Conservation (phyloP, 2,888 invertebrate species). For the Latheticus oryzae region DNA sequence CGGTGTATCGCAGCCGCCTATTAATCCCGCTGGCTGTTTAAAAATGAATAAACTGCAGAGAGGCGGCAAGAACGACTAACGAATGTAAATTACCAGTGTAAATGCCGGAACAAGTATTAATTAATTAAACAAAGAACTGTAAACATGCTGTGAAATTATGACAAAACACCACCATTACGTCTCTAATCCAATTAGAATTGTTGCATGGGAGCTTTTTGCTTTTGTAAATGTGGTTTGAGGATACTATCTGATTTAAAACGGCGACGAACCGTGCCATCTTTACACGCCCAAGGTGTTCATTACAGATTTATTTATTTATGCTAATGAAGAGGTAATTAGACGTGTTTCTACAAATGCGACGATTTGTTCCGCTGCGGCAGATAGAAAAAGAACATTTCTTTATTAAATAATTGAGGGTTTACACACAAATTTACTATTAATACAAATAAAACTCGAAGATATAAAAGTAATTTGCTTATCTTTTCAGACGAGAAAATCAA, state of each 20-base stretch:
- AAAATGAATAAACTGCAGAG: constrained; percentile 36
- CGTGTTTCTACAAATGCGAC: constrained; percentile 51
- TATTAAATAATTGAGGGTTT: constrained; percentile 36
- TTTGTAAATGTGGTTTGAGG: constrained; percentile 8
- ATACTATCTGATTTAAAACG: constrained; percentile 48
- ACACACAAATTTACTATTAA: too few species aligned
- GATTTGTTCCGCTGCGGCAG: constrained; percentile 56
- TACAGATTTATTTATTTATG: constrained; percentile 56
- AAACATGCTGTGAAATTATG: constrained; percentile 62
- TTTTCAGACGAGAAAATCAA: too few species aligned
- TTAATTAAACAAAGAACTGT: constrained; percentile 63
- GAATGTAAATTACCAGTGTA: constrained; percentile 59
- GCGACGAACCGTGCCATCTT: constrained; percentile 51
- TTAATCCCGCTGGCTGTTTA: constrained; percentile 14
- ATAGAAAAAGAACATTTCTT: constrained; percentile 52
- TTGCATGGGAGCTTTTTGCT: constrained; percentile 15
- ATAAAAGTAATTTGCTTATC: too few species aligned
- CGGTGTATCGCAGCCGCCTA: not conserved
- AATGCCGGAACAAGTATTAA: constrained; percentile 63
- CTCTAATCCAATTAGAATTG: constrained; percentile 56
- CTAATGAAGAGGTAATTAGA: constrained; percentile 49
- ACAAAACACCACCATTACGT: constrained; percentile 59
- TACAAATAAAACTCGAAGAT: too few species aligned
- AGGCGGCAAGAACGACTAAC: constrained; percentile 51
- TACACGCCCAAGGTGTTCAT: constrained; percentile 53